A percentile compares a stretch with the other conserved stretches of the same genome.
phyloP scores from a whole-genome alignment of 2,113 vertebrate genomes.

The Phoxinus phoxinus region DNA sequence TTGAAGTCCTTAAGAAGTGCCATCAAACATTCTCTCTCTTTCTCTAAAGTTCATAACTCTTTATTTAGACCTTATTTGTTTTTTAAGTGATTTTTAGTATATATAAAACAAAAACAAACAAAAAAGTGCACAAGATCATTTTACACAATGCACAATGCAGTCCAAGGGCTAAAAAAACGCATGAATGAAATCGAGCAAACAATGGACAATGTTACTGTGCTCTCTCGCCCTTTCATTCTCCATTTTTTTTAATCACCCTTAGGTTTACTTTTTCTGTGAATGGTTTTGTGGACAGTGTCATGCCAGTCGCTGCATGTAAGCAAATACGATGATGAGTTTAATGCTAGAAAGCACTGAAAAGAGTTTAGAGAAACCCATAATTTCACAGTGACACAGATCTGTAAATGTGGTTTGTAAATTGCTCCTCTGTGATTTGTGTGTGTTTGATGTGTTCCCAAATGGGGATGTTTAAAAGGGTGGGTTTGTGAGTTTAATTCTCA shows the following conservation, averaged over 20 bases:
- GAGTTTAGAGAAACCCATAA: neutral
- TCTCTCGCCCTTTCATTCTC: neutral
- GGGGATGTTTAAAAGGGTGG: neutral
- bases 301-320: neutral
- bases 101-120: neutral
- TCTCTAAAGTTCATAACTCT: neutral
- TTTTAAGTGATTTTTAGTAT: neutral
- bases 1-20: neutral
- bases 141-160: conserved; percentile 10
- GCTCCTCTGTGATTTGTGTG: neutral
- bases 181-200: neutral
- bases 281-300: neutral
- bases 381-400: conserved; percentile 2
- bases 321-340: conserved; percentile 5
- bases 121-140: neutral
- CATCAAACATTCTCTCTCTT: neutral
- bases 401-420: neutral
- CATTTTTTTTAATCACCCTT: conserved; percentile 36
- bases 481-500: conserved; percentile 9
- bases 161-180: neutral
- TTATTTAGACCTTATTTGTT: neutral
- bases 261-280: conserved; percentile 7
- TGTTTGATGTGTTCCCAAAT: neutral
- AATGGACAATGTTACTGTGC: neutral
- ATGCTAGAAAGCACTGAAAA: conserved; percentile 1